Base-by-base conservation (phyloP, 1,140 invertebrate species). In the Papilio dardanus region DNA sequence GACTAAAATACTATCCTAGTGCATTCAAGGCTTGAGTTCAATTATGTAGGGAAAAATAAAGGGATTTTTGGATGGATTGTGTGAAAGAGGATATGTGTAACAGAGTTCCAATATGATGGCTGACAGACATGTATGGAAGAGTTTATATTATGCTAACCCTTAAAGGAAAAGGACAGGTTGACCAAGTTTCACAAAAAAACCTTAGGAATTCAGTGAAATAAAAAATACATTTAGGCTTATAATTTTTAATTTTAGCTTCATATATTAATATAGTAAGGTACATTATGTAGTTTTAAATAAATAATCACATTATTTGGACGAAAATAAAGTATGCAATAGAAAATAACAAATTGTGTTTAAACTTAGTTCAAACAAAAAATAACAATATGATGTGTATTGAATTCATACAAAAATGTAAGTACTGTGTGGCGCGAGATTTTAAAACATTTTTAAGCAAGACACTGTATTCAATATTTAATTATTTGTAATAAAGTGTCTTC, bases 401-500 rank as follows among this genome's bases (percentile, higher is more conserved):
- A 62, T 62, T 69, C 3, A 16, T 69, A 40, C 12, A 40, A 69
- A 68, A 68, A 42, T 24, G 14, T 12, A 69, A 37, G 67, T 40
- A 69, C 16, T 68, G 16, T 28, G 21, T 74, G 81, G 86, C 84
- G 84, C 83, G 76, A 83, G n/a, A 86, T 76, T 83, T 84, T 83
- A 50, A 82, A 87, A 86, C 69, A 65, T 30, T 71, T 76, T 50
- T 21, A 28, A 71, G 74, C 78, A 83, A 80, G 76, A 75, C 81
- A 83, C 81, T 66, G 50, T n/a, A n/a, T n/a, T n/a, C n/a, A 54
- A 75, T 50, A 76, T 71, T 78, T 76, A 83, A 78, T 86, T 84
- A 73, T 79, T 83, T 66, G 84, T 80, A 67, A 90, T 81, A 81
- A 88, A 93, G 77, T 86, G 88, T 71, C 79, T 78, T 86, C 83